Percentiles rank a stretch among this genome's conserved stretches.
phyloP scores from a whole-genome alignment of 2,888 invertebrate genomes.

The Ditula angustiorana region DNA sequence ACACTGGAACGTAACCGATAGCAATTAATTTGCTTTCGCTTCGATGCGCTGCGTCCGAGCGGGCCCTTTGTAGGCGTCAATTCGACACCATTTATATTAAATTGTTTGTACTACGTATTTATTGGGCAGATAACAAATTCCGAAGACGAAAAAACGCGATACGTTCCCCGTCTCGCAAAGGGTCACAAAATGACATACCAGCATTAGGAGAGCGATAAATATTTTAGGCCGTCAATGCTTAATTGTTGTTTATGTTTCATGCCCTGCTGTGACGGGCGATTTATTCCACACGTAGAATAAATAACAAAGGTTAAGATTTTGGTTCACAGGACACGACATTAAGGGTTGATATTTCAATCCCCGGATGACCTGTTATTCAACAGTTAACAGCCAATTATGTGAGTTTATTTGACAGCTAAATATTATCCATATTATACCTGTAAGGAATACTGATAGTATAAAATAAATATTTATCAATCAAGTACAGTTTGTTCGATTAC shows the following conservation, averaged over 20 bases:
- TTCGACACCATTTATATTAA: slow-evolving; percentile 73
- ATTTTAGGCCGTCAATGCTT: slow-evolving; percentile 7
- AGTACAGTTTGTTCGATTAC: no score
- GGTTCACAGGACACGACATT: no score
- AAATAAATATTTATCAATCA: no score
- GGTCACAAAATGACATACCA: slow-evolving; percentile 17
- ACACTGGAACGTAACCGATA: slow-evolving; percentile 77
- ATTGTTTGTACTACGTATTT: slow-evolving; percentile 57
- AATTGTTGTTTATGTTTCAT: slow-evolving; percentile 22
- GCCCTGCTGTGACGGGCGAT: background rate
- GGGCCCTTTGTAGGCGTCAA: slow-evolving; percentile 71
- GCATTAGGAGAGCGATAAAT: slow-evolving; percentile 5
- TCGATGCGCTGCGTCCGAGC: slow-evolving; percentile 68
- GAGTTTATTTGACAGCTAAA: no score
- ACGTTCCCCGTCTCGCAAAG: slow-evolving; percentile 15
- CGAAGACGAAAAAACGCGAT: slow-evolving; percentile 49
- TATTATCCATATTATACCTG: no score
- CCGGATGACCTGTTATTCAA: no score
- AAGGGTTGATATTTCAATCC: no score
- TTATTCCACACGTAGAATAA: background rate
- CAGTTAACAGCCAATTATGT: no score
- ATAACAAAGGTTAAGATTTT: background rate
- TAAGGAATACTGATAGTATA: no score
- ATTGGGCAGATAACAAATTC: slow-evolving; percentile 48
- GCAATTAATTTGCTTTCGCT: slow-evolving; percentile 83